These are phyloP conservation scores for Gallinago stenura DNA, from an alignment of 2,797 vertebrate species.

Conservation along the genomic window DNA sequence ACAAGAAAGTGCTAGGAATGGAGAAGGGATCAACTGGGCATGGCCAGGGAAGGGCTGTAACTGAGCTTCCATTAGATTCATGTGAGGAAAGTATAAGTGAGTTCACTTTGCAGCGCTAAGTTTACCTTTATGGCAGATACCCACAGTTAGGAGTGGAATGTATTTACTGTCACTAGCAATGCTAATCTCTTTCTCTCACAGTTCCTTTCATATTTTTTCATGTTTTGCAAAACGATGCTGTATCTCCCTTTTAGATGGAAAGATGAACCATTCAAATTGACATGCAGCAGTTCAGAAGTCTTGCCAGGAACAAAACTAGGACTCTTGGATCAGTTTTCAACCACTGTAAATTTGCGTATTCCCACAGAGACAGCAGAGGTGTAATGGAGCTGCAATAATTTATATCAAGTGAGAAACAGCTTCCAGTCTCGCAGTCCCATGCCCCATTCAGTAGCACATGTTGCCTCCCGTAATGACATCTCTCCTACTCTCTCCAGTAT, in stretches of 20 bases:
- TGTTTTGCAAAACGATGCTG: neutral
- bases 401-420: neutral
- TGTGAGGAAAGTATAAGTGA: neutral
- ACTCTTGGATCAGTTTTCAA: neutral
- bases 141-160: neutral
- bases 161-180: neutral
- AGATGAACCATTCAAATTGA: neutral
- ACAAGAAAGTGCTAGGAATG: neutral
- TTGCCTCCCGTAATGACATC: neutral
- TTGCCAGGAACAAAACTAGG: neutral
- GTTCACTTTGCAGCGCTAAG: neutral
- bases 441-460: neutral
- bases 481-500: neutral
- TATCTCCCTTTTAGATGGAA: neutral
- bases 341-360: neutral
- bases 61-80: neutral
- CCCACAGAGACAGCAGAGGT: neutral
- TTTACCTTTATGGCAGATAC: neutral
- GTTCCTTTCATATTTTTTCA: neutral
- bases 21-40: neutral
- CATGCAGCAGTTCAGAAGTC: neutral
- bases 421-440: neutral
- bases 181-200: neutral
- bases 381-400: neutral
- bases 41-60: rapidly evolving